Base-by-base conservation (phyloP, 1,140 invertebrate species). In the Drusus annulatus region DNA sequence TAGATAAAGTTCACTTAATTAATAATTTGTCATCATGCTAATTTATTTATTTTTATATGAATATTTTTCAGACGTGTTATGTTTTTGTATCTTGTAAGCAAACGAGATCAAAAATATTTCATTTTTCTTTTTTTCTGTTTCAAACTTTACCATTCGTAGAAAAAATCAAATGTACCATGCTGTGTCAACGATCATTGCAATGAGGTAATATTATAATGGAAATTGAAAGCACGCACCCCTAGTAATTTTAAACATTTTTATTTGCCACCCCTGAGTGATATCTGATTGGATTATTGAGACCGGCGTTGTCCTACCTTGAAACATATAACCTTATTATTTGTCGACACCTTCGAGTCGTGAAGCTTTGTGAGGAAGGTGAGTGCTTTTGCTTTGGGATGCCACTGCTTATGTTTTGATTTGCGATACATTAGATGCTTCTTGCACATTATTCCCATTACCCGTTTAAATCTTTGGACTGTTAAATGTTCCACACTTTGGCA, bases 131-230 rank as follows among this genome's bases (percentile, higher is more conserved):
- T 83, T 83, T 80, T 81, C 78, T 84, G 79, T 83, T 82, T 78
- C 80, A 82, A 79, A 76, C 80, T 52, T 80, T 79, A 79, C 78
- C 81, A 76, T 82, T 73, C 78, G 60, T 82, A 93, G 93, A 93
- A 94, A 94, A 91, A 93, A 94, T 92, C 93, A 94, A 93, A 96
- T 97, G 94, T 96, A 96, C 92, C 94, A 96, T 91, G 95, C 95
- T 86, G 95, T 97, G 86, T 96, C 95, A 81, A 95, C 95, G 87
- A 95, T 97, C 88, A 95, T 97, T 89, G 93, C 94, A 84, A 95
- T 96, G 94, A 97, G 95, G 95, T 97, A 96, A 94, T 84, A 78
- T 17, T 21, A 56, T 58, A 58, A 52, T 71, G 50, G 51, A 71
- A 17, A 52, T 69, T 50, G 50, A 80, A 79, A 50, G 54, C 78